A percentile compares a stretch with the other conserved stretches of the same genome.
Evolutionary conservation across 2,113 vertebrate species (phyloP).

Genomic region (Podiceps cristatus): DNA sequence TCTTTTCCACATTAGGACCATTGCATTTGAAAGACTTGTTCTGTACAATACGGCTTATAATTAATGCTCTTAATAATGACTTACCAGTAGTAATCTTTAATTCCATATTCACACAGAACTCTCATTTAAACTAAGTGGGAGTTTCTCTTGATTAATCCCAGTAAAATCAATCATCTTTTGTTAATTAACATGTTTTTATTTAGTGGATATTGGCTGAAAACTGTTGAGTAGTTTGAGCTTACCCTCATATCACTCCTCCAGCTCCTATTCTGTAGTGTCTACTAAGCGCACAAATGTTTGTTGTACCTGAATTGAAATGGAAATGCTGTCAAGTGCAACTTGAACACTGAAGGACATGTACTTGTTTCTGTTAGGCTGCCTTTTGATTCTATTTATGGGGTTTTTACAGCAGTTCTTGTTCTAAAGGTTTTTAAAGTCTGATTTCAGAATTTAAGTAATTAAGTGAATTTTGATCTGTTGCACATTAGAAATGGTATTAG

Average conservation of each 20-base stretch:
- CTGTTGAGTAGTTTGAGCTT: background rate
- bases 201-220: background rate
- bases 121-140: conserved; percentile 32
- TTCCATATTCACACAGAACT: conserved; percentile 33
- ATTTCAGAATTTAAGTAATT: background rate
- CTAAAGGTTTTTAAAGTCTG: background rate
- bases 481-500: background rate
- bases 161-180: conserved; percentile 5
- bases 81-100: conserved; percentile 37
- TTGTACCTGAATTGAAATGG: background rate
- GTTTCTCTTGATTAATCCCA: conserved; percentile 21
- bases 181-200: conserved; percentile 36
- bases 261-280: background rate
- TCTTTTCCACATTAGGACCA: background rate
- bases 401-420: background rate
- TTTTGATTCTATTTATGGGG: background rate
- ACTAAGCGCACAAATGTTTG: background rate
- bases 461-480: conserved; percentile 23
- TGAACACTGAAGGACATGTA: background rate
- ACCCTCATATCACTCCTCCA: background rate
- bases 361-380: background rate
- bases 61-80: conserved; percentile 48
- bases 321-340: background rate
- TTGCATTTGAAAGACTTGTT: background rate
- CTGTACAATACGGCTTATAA: conserved; percentile 17